Percentiles rank a stretch among this genome's conserved stretches.
Conservation (phyloP, 2,888 invertebrate species). For the Meandrusa payeni region DNA sequence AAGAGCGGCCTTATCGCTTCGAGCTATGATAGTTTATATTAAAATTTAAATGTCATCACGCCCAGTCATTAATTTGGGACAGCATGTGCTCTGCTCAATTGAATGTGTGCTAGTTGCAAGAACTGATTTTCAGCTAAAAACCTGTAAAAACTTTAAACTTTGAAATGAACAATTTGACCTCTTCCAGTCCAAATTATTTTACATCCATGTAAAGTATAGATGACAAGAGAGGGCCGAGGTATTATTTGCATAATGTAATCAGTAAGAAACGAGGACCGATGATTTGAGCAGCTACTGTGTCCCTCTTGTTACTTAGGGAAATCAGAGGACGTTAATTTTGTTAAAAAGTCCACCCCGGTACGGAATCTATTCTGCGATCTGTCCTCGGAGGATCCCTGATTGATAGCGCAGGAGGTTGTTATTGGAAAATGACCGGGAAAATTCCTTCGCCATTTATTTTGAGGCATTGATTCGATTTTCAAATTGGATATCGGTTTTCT, state of each 20-base stretch:
- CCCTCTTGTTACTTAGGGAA: slow-evolving; percentile 43
- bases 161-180: too few species aligned
- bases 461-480: not conserved
- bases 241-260: slow-evolving; percentile 73
- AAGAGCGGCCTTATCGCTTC: too few species aligned
- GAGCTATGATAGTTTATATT: too few species aligned
- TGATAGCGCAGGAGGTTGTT: slow-evolving; percentile 31
- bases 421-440: slow-evolving; percentile 31
- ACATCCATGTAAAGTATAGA: slow-evolving; percentile 50
- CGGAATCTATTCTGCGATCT: slow-evolving; percentile 37
- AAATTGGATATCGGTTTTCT: not conserved
- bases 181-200: slow-evolving; percentile 15
- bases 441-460: slow-evolving; percentile 7
- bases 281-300: slow-evolving; percentile 53
- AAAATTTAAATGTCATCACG: too few species aligned
- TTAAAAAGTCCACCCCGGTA: slow-evolving; percentile 48
- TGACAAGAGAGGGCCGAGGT: slow-evolving; percentile 50
- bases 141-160: too few species aligned
- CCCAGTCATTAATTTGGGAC: too few species aligned
- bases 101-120: too few species aligned
- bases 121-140: too few species aligned
- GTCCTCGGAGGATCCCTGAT: slow-evolving; percentile 34
- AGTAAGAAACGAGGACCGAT: slow-evolving; percentile 58
- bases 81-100: too few species aligned
- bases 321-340: slow-evolving; percentile 64